These are phyloP conservation scores for Labeo rohita DNA, from an alignment of 2,113 vertebrate genomes.

Conservation along the genomic window DNA sequence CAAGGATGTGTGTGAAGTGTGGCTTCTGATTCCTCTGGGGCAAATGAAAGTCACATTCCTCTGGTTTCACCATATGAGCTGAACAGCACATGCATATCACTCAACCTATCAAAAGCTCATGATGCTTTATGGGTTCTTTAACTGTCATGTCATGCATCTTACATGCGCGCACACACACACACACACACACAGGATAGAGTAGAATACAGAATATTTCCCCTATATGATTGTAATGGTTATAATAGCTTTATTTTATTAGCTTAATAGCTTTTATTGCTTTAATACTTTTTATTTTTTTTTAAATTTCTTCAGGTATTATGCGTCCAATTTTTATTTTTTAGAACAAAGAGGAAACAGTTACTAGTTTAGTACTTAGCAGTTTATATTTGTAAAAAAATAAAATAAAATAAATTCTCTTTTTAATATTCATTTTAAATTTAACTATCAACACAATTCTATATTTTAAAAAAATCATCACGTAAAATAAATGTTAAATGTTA, in stretches of 20 bases:
- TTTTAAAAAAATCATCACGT: too few species aligned
- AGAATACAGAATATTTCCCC: not conserved
- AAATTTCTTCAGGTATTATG: not conserved
- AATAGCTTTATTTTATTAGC: not conserved
- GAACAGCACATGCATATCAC: not conserved
- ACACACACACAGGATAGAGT: not conserved
- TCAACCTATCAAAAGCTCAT: not conserved
- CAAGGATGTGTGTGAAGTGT: not conserved
- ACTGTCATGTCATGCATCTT: not conserved
- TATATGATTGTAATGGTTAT: not conserved
- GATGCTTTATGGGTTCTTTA: not conserved
- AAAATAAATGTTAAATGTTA: too few species aligned
- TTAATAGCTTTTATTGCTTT: not conserved
- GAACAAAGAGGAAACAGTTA: not conserved
- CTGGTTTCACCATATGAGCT: not conserved
- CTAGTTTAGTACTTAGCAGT: not conserved
- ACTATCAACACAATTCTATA: too few species aligned
- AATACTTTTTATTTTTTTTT: too few species aligned
- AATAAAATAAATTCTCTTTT: too few species aligned
- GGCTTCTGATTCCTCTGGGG: not conserved
- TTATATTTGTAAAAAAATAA: not conserved
- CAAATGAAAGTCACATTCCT: constrained; percentile 23
- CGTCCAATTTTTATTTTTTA: not conserved
- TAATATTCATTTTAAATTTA: too few species aligned
- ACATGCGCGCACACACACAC: not conserved